phyloP scores from a whole-genome alignment of 2,888 invertebrate species.

The Phania funesta region DNA sequence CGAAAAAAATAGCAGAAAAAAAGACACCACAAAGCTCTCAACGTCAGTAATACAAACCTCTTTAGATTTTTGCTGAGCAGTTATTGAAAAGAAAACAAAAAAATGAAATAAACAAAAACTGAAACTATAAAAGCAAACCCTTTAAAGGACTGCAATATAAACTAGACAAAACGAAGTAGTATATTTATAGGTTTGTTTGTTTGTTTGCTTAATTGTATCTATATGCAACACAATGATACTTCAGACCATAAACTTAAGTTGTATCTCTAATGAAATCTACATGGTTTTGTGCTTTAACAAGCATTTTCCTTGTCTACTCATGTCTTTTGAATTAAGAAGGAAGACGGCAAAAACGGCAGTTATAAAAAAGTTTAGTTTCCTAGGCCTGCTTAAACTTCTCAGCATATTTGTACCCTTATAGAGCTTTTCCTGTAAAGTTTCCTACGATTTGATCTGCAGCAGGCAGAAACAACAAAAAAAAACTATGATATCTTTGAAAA shows the following conservation, averaged over 20 bases:
- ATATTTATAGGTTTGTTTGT: conserved; percentile 3
- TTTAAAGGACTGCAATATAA: conserved; percentile 44
- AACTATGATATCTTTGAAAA: conserved; percentile 51
- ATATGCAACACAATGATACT: conserved; percentile 50
- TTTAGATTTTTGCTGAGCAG: conserved; percentile 3
- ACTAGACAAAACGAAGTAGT: conserved; percentile 14
- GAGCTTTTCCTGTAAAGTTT: conserved; percentile 9
- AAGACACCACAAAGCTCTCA: neutral
- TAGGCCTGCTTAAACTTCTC: conserved; percentile 13
- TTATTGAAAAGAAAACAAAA: neutral
- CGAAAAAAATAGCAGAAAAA: conserved; percentile 8
- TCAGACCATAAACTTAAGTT: conserved; percentile 66
- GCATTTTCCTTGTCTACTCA: conserved; percentile 78
- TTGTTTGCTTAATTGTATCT: neutral
- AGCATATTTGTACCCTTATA: conserved; percentile 26
- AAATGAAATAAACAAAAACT: neutral
- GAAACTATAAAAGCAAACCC: neutral
- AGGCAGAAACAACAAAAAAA: conserved; percentile 33
- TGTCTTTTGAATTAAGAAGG: conserved; percentile 69
- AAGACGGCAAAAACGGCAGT: conserved; percentile 9
- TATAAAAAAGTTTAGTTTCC: conserved; percentile 27
- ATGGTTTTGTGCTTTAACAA: conserved; percentile 78
- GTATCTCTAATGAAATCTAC: conserved; percentile 78
- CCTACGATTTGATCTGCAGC: conserved; percentile 43
- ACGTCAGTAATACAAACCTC: conserved; percentile 39